phyloP scores from a whole-genome alignment of 1,140 invertebrate species.

The Drosophila oshimai region DNA sequence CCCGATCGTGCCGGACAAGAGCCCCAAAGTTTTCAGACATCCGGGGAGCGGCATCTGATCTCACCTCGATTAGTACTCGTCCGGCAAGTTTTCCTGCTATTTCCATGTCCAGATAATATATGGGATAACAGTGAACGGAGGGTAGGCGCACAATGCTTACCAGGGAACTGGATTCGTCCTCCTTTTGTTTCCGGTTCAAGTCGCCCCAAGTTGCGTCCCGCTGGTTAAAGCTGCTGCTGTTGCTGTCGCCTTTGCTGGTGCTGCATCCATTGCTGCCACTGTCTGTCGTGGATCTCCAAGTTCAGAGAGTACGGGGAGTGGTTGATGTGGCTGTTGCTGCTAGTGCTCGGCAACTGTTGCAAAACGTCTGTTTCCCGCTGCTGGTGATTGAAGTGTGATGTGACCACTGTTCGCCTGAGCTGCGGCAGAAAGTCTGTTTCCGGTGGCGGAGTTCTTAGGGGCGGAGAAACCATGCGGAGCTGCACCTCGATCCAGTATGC shows the following conservation, averaged over 20 bases:
- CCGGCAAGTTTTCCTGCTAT: constrained; percentile 88
- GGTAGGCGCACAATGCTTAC: constrained; percentile 63
- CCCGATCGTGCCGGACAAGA: constrained; percentile 90
- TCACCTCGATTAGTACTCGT: constrained; percentile 91
- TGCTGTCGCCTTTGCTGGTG: not conserved
- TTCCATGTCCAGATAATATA: constrained; percentile 91
- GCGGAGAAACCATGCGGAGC: not conserved
- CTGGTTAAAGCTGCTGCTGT: not conserved
- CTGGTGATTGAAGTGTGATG: not conserved
- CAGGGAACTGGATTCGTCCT: not conserved
- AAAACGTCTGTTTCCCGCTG: not conserved
- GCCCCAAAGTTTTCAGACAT: constrained; percentile 95
- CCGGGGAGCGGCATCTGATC: constrained; percentile 92
- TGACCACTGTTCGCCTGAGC: not conserved
- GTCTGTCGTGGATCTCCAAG: no score
- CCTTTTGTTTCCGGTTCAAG: not conserved
- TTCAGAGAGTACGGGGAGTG: not conserved
- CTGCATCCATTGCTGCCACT: constrained; percentile 4
- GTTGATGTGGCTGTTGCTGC: not conserved
- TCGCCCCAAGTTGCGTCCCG: not conserved
- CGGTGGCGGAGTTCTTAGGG: not conserved
- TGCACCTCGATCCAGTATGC: constrained; percentile 53
- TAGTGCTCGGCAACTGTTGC: not conserved
- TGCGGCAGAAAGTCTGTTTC: not conserved
- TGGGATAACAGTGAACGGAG: constrained; percentile 85